These are phyloP conservation scores for Agrotis puta DNA, from an alignment of 2,888 invertebrate species.

Conservation along the genomic window DNA sequence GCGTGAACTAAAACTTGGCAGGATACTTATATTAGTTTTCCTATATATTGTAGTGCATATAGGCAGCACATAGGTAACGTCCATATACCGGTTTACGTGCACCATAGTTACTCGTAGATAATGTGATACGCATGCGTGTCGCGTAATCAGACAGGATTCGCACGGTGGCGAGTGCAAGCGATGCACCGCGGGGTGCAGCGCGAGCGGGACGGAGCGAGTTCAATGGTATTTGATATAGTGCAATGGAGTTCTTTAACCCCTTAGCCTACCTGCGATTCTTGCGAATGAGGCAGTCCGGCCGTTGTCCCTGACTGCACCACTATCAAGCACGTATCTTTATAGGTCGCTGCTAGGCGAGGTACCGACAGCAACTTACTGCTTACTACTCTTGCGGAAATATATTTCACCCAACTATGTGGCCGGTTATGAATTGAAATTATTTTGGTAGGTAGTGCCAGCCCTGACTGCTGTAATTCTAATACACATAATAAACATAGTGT, in stretches of 20 bases:
- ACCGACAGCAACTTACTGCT: constrained; percentile 75
- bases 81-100: constrained; percentile 77
- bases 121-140: constrained; percentile 88
- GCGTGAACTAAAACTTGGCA: constrained; percentile 40
- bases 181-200: constrained; percentile 84
- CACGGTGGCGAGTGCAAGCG: constrained; percentile 84
- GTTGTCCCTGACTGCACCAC: constrained; percentile 89
- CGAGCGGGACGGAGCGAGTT: constrained; percentile 86
- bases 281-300: constrained; percentile 90
- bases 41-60: constrained; percentile 45
- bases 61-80: constrained; percentile 69
- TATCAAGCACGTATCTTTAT: constrained; percentile 89
- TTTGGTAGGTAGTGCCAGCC: constrained; percentile 1
- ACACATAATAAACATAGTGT: too few species aligned
- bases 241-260: constrained; percentile 91
- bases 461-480: constrained; percentile 1
- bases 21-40: constrained; percentile 48
- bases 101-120: constrained; percentile 82
- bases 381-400: constrained; percentile 12
- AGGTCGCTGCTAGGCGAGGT: constrained; percentile 85
- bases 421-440: constrained; percentile 1
- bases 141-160: constrained; percentile 90
- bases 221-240: constrained; percentile 91
- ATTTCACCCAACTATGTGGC: not conserved
- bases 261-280: constrained; percentile 91